phyloP scores from a whole-genome alignment of 2,113 vertebrate genomes.

The Accipiter cooperii region DNA sequence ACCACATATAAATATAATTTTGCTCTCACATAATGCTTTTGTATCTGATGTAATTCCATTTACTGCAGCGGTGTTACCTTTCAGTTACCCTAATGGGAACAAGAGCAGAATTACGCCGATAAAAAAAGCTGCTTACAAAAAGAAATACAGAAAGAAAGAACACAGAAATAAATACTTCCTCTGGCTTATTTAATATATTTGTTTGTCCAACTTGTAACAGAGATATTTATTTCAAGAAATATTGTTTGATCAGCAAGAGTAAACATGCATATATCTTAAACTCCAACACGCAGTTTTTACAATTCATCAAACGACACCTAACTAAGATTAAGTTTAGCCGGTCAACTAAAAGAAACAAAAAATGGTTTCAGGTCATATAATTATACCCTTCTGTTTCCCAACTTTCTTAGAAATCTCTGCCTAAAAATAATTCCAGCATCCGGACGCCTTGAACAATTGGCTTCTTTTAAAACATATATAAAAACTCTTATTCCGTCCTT shows the following conservation, averaged over 20 bases:
- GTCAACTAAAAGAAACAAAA: constrained; percentile 1
- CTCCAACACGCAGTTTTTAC: neutral
- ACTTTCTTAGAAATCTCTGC: constrained; percentile 41
- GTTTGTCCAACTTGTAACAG: constrained; percentile 24
- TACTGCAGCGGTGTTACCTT: constrained; percentile 19
- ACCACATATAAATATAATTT: constrained; percentile 56
- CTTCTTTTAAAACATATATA: constrained; percentile 24
- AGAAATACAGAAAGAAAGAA: neutral
- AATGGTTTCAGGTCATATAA: constrained; percentile 17
- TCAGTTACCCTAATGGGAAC: constrained; percentile 40
- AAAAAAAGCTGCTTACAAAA: constrained; percentile 6
- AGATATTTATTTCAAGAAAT: constrained; percentile 23
- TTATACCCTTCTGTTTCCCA: constrained; percentile 26
- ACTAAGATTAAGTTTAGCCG: neutral
- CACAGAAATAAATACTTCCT: constrained; percentile 22
- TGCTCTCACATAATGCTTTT: constrained; percentile 41
- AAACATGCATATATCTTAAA: neutral
- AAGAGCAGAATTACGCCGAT: neutral
- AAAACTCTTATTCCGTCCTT: constrained; percentile 14
- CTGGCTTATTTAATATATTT: constrained; percentile 12
- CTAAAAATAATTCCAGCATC: constrained; percentile 29
- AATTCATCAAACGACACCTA: constrained; percentile 18
- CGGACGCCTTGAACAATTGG: constrained; percentile 12
- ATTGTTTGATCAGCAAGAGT: constrained; percentile 27
- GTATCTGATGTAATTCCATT: constrained; percentile 45